Evolutionary conservation across 2,797 vertebrate genomes (phyloP).

Genomic region (Pantherophis vulpinus): DNA sequence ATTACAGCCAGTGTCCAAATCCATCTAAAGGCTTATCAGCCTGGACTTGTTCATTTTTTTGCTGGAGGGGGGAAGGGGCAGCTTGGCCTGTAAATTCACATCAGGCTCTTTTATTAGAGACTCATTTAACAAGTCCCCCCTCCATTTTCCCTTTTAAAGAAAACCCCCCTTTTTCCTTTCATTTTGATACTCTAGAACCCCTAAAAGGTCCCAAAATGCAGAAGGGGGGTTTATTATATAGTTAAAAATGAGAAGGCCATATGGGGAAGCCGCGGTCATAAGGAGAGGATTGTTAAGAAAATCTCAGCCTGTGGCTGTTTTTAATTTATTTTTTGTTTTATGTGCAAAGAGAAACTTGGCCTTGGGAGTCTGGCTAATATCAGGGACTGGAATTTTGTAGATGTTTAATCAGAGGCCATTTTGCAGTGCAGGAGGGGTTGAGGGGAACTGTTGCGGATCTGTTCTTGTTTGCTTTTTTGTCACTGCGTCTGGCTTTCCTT

Average conservation of each 20-base stretch:
- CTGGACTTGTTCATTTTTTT: background rate
- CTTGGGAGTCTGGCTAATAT: slow-evolving; percentile 59
- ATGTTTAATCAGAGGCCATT: slow-evolving; percentile 66
- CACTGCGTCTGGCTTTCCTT: slow-evolving; percentile 60
- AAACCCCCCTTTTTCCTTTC: background rate
- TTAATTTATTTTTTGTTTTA: slow-evolving; percentile 68
- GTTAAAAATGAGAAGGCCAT: slow-evolving; percentile 38
- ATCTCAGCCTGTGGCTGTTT: slow-evolving; percentile 55
- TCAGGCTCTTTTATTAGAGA: background rate
- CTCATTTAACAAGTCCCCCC: slow-evolving; percentile 4
- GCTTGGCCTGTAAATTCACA: background rate
- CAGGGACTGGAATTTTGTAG: slow-evolving; percentile 57
- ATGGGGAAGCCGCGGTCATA: slow-evolving; percentile 58
- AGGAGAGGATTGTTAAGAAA: slow-evolving; percentile 60
- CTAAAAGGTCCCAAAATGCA: slow-evolving; percentile 53
- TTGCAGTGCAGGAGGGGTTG: background rate
- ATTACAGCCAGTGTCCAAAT: background rate
- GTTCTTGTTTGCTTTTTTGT: slow-evolving; percentile 25
- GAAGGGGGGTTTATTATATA: slow-evolving; percentile 38
- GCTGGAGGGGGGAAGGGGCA: background rate
- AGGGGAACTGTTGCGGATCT: slow-evolving; percentile 34
- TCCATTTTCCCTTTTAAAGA: slow-evolving; percentile 15
- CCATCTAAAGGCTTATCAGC: background rate
- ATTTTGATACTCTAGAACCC: slow-evolving; percentile 41
- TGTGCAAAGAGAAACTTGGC: slow-evolving; percentile 54